Evolutionary conservation across 2,797 vertebrate species (phyloP).

Genomic region (Karalla daura): DNA sequence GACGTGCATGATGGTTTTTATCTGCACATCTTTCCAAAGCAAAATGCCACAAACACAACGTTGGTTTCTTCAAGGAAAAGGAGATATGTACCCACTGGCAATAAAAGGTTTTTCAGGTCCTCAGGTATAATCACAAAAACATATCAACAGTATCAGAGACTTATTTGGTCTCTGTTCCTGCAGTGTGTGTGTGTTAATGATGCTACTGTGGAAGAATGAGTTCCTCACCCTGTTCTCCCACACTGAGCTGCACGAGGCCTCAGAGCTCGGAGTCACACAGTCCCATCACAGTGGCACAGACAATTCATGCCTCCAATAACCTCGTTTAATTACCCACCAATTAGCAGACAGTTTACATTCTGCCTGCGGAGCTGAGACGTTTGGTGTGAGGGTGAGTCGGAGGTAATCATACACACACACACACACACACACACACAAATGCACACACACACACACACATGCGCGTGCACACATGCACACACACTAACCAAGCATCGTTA

Average conservation of each 20-base stretch:
- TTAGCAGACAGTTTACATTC: conserved; percentile 44
- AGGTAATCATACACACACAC: no score
- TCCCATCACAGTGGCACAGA: conserved; percentile 41
- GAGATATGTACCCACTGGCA: no score
- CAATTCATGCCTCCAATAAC: conserved; percentile 62
- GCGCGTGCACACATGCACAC: no score
- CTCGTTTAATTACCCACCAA: conserved; percentile 54
- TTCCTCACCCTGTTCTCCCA: neutral
- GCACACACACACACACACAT: no score
- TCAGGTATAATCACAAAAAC: no score
- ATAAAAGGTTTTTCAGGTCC: no score
- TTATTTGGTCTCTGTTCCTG: neutral
- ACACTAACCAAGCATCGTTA: no score
- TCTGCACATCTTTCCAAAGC: no score
- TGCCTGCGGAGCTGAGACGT: conserved; percentile 7
- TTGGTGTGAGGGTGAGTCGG: conserved; percentile 1
- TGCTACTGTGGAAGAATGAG: neutral
- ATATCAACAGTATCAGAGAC: neutral
- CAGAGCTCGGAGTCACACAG: conserved; percentile 31
- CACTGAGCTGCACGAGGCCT: conserved; percentile 8
- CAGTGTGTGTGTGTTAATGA: neutral
- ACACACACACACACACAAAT: neutral
- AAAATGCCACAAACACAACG: no score
- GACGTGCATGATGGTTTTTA: no score
- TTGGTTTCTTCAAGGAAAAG: no score